phyloP scores from a whole-genome alignment of 2,797 vertebrate species.

The Diplodus puntazzo region DNA sequence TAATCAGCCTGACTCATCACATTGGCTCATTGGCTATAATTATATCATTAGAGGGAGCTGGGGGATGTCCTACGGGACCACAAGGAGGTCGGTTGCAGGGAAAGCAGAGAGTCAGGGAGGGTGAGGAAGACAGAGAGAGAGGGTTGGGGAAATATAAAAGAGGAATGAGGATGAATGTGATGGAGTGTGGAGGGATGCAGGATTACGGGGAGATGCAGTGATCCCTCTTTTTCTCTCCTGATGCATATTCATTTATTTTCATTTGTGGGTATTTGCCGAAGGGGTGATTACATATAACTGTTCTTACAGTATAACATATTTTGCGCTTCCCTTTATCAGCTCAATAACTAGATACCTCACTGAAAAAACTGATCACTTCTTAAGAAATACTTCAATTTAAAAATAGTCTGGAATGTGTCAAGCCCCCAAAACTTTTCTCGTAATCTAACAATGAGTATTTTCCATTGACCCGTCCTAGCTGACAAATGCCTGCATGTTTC shows the following conservation, averaged over 20 bases:
- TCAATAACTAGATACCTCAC: not conserved
- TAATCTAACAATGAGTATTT: not conserved
- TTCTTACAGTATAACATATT: too few relatives aligned
- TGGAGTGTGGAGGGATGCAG: not conserved
- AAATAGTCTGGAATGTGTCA: not conserved
- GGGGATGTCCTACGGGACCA: slow-evolving; percentile 31
- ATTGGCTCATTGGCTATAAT: slow-evolving; percentile 58
- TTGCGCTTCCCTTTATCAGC: not conserved
- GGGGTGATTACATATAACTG: not conserved
- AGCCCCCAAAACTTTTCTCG: not conserved
- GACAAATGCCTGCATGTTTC: not conserved
- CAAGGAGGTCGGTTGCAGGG: slow-evolving; percentile 18
- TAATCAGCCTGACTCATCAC: slow-evolving; percentile 67
- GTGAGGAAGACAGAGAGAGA: not conserved
- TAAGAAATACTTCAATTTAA: not conserved
- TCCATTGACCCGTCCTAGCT: not conserved
- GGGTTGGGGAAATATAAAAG: not conserved
- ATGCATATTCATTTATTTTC: not conserved
- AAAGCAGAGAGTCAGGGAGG: not conserved
- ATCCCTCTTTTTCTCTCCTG: not conserved
- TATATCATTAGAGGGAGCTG: slow-evolving; percentile 59
- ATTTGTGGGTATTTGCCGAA: not conserved
- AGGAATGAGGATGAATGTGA: slow-evolving; percentile 5
- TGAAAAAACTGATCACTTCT: not conserved
- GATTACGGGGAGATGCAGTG: not conserved